phyloP scores from a whole-genome alignment of 1,140 invertebrate species.

The Dreissena rostriformis region DNA sequence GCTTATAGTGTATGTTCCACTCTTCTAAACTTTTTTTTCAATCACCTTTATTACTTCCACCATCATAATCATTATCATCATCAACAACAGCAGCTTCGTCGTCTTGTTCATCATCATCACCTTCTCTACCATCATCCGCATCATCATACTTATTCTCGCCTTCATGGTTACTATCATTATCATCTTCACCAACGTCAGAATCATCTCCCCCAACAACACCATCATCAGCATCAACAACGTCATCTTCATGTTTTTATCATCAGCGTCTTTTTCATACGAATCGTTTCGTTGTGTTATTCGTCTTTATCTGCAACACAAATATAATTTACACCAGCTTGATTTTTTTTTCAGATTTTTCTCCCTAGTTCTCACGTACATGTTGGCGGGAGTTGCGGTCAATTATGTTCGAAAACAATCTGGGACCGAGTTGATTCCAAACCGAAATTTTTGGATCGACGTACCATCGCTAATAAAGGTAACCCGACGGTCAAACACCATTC shows the following conservation, averaged over 20 bases:
- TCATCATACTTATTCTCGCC: not conserved
- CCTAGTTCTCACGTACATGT: not conserved
- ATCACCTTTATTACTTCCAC: not conserved
- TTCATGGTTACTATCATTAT: not conserved
- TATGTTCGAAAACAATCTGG: not conserved
- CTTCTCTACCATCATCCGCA: not conserved
- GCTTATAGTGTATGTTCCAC: slow-evolving; percentile 22
- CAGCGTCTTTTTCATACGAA: not conserved
- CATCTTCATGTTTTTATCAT: not conserved
- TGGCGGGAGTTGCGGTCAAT: slow-evolving; percentile 3
- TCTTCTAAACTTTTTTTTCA: not conserved
- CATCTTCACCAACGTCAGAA: not conserved
- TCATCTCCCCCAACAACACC: not conserved
- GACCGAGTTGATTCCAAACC: slow-evolving; percentile 20
- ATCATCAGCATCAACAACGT: not conserved
- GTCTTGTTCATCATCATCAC: not conserved
- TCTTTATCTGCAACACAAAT: not conserved
- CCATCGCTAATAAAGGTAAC: slow-evolving; percentile 29
- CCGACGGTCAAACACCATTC: not conserved
- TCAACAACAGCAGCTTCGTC: not conserved
- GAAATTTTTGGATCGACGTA: slow-evolving; percentile 15
- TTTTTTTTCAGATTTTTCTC: slow-evolving; percentile 17
- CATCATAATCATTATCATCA: not conserved
- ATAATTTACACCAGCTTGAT: not conserved
- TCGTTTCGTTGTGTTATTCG: not conserved